Base-by-base conservation (phyloP, 2,888 invertebrate genomes). In the Andricus curvator region DNA sequence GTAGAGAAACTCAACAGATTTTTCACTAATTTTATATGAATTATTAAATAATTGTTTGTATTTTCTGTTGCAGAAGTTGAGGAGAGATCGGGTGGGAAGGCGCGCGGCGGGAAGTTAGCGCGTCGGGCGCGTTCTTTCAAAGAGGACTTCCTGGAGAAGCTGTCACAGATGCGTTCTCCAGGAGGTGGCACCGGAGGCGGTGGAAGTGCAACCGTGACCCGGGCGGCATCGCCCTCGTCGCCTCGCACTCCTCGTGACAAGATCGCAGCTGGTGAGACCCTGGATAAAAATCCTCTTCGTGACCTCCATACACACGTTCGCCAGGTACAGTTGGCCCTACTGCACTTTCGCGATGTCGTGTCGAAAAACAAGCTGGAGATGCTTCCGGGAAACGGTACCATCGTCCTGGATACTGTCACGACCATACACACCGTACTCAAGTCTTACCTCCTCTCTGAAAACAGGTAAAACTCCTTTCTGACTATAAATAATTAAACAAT, bases 291-390 rank as follows among this genome's bases (percentile, higher is more conserved):
- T 90, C 96, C 96, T 82, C 94, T 96, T 87, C 95, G 96, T 92
- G 96, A 96, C 90, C 94, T 96, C 88, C 96, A 96, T 93, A 94
- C 95, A 89, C 96, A 96, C 93, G 96, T 96, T 91, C 95, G 96
- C 81, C 93, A 96, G 93, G 95, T 97, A 81, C 95, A 96, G 90
- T 94, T 96, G 90, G 96, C 97, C 68, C 94, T 98, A 86, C 96
- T 96, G 91, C 98, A 98, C 94, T 97, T 98, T 93, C 96, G 97
- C 88, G 98, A 98, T 94, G 98, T 98, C 83, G 97, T 98, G 86
- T 95, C 96, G 83, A 98, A 98, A 93, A 96, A 97, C 93, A 98
- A 97, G 93, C 94, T 98, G 90, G 98, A 98, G 94, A 97, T 98
- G 95, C 94, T 99, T 88, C 97, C 98, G 4, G 98, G 98, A 84